Base-by-base conservation (phyloP, 2,797 vertebrate species). In the Poecilia velifera region DNA sequence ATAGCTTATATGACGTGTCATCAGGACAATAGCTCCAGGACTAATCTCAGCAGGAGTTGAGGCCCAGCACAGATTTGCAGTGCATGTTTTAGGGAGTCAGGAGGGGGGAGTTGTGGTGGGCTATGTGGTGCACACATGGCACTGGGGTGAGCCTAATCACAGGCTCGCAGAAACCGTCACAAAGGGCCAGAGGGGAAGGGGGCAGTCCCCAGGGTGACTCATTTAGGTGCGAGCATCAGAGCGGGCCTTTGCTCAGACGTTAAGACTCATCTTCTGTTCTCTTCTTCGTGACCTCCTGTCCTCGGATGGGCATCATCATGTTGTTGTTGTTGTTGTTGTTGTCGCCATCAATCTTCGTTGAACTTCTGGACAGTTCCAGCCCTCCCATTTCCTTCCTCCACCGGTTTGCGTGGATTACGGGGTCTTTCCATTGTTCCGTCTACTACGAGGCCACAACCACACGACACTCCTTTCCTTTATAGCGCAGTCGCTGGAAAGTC, bases 401-500 rank as follows among this genome's bases (percentile, higher is more conserved):
- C 82, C 88, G 81, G 80, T 88, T 90, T 88, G 84, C 84, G 75
- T 83, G 89, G 83, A 90, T 94, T 87, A 89, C 81, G 68, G 76
- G 76, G 55, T 73, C 87, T 93, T 94, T 90, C 92, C 91, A 95
- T 96, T 95, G 95, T 96, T 94, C 86, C 76, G 77, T 79, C 79
- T 82, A 85, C 79, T 80, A 79, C 64, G 22, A 82, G 86, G 78
- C 84, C 85, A 87, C 90, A 91, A 78, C 90, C 88, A 74, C 59
- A 74, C 82, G 91, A 78, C 93, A 90, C 95, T 94, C 94, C 92
- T 95, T 95, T 94, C 93, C 94, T 95, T 94, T 92, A 93, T 76
- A 51, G 73, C 31, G 72, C 7, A 81, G 72, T 79, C 57, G 75
- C 77, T 87, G 82, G 84, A 88, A 87, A 87, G 84, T 75, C 45